A percentile compares a stretch with the other conserved stretches of the same genome.
Evolutionary conservation across 2,888 invertebrate species (phyloP).

Genomic region (Lordiphosa andalusiaca): DNA sequence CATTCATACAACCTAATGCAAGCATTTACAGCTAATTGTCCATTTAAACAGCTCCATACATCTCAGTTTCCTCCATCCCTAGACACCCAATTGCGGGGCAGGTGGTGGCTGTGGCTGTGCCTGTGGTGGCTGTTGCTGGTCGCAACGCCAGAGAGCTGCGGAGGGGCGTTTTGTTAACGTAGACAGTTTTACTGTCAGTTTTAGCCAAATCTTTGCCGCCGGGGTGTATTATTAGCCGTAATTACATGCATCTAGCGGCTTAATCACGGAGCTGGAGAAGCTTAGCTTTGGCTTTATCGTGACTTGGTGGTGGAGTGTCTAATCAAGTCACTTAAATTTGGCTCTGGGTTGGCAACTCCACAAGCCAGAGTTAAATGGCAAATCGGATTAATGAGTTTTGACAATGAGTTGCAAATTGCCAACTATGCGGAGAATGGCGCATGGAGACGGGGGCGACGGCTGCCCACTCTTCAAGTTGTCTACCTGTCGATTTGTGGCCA

Average conservation of each 20-base stretch:
- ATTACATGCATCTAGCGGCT: constrained; percentile 64
- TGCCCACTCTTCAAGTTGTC: constrained; percentile 21
- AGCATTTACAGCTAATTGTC: no score
- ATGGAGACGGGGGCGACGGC: constrained; percentile 13
- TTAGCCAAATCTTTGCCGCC: constrained; percentile 64
- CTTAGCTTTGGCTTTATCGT: constrained; percentile 40
- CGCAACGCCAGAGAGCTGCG: constrained; percentile 17
- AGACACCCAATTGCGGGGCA: constrained; percentile 14
- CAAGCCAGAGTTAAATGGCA: constrained; percentile 36
- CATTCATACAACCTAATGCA: no score
- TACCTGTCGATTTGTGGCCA: constrained; percentile 55
- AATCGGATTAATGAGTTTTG: constrained; percentile 61
- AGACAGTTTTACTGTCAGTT: constrained; percentile 70
- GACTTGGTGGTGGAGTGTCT: constrained; percentile 36
- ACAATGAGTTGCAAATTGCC: constrained; percentile 64
- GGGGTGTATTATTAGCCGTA: constrained; percentile 71
- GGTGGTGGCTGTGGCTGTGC: constrained; percentile 9
- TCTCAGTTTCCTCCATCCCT: no score
- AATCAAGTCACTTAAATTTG: constrained; percentile 30
- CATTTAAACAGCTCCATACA: no score
- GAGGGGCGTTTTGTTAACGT: constrained; percentile 37
- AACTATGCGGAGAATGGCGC: constrained; percentile 11
- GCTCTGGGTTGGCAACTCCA: constrained; percentile 35
- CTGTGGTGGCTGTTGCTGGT: background rate
- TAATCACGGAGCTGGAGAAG: constrained; percentile 55